Base-by-base conservation (phyloP, 2,113 vertebrate genomes). In the Rhipidura dahli region DNA sequence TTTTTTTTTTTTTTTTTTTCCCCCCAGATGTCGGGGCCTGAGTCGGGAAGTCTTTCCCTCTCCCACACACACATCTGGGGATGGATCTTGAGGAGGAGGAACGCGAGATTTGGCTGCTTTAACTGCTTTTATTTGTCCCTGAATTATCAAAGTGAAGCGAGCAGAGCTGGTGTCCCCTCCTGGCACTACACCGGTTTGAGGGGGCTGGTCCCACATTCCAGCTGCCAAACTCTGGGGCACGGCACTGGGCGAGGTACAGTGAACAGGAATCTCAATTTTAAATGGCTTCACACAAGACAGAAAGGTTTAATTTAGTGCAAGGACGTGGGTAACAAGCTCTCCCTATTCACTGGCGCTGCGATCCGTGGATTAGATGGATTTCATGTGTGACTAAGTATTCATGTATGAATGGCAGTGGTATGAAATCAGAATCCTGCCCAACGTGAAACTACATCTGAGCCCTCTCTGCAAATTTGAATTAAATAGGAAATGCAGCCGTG, bases 381-480 rank as follows among this genome's bases (percentile, higher is more conserved):
- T 79, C 59, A 35, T 23, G 81, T 89, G 83, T 87, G 82, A 76
- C 85, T 79, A 89, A 96, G 94, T 89, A 85, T 50, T 85, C 91
- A 21, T 2, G 8, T 69, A 5, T 3, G 53, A 81, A n/a, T 13
- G 70, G 37, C n/a, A 30, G 19, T 0, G 30, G 16, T 9, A 57
- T 49, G 61, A 57, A 82, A 57, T 45, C 77, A 65, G 77, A 72
- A 45, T 22, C 49, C 79, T 82, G 57, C 78, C 63, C 70, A 15
- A 50, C 42, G 33, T 3, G 24, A 10, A 37, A 1, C 44, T 35
- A 3, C 51, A 23, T 40, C 64, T 53, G 53, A 83, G 20, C n/a
- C 16, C 60, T 17, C 22, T 10, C 65, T 75, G 30, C 18, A 72
- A 50, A 87, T 54, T 1, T 47, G 21, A 83, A 40, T 84, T 37